Evolutionary conservation across 2,113 vertebrate species (phyloP).

Genomic region (Pseudopipra pipra): DNA sequence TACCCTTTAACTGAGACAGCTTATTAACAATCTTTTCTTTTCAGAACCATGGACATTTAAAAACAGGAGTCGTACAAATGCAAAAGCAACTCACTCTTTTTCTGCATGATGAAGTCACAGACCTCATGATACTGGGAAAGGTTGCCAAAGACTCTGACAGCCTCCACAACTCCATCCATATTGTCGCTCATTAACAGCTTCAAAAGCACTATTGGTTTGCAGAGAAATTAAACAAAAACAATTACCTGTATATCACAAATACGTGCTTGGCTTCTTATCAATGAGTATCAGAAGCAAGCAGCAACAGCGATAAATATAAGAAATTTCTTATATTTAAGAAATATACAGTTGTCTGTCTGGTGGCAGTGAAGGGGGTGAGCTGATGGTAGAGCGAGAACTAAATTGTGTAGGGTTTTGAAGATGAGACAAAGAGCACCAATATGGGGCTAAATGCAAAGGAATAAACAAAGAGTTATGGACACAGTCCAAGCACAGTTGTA

Average conservation of each 20-base stretch:
- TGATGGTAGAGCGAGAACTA: neutral
- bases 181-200: constrained; percentile 78
- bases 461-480: neutral
- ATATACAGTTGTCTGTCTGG: neutral
- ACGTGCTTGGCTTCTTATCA: neutral
- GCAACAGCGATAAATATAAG: neutral
- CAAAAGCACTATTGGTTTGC: constrained; percentile 75
- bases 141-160: constrained; percentile 84
- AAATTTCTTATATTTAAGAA: too few species aligned
- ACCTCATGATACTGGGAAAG: constrained; percentile 81
- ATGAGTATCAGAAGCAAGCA: neutral
- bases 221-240: constrained; percentile 22
- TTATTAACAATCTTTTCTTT: constrained; percentile 9
- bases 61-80: neutral
- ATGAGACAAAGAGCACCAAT: neutral
- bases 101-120: constrained; percentile 81
- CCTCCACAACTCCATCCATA: constrained; percentile 84
- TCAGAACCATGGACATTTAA: neutral
- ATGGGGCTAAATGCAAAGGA: neutral
- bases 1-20: constrained; percentile 1
- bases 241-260: neutral
- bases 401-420: neutral
- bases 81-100: constrained; percentile 74
- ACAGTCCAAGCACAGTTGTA: neutral
- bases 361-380: neutral